A percentile compares a stretch with the other conserved stretches of the same genome.
phyloP scores from a whole-genome alignment of 35 echinoderm and acorn worm genomes.

The Heliocidaris erythrogramma region DNA sequence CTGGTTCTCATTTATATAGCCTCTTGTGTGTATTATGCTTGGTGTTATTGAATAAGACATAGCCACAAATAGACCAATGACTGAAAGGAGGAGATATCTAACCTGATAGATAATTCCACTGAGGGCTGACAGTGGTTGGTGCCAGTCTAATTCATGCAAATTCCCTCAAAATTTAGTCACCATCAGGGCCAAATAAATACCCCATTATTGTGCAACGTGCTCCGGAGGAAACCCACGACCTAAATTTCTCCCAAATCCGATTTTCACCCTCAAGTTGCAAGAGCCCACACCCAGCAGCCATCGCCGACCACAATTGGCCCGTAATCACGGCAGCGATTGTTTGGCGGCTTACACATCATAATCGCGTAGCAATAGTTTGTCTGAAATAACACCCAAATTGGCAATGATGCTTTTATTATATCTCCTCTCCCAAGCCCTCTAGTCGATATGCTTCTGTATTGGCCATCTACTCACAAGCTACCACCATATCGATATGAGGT shows the following conservation, averaged over 20 bases:
- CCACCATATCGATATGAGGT: neutral
- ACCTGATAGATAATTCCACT: conserved; percentile 18
- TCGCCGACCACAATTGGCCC: conserved; percentile 35
- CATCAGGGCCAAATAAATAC: conserved; percentile 24
- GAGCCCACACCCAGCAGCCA: neutral
- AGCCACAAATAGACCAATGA: conserved; percentile 22
- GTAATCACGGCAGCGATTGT: conserved; percentile 30
- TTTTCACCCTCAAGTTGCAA: conserved; percentile 10
- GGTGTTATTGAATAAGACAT: neutral
- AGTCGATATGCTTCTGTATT: neutral
- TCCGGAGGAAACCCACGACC: neutral
- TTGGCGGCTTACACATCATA: conserved; percentile 35
- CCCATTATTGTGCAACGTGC: conserved; percentile 40
- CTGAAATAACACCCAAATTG: conserved; percentile 50
- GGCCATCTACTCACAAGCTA: neutral
- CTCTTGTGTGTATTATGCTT: neutral
- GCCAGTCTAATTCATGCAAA: conserved; percentile 46
- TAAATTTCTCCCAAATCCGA: conserved; percentile 32
- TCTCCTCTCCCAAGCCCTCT: neutral
- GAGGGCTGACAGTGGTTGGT: neutral
- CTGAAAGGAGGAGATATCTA: neutral
- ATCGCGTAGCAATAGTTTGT: conserved; percentile 33
- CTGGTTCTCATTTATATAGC: neutral
- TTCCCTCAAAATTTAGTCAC: conserved; percentile 18
- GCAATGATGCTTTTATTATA: conserved; percentile 44